Evolutionary conservation across 2,888 invertebrate genomes (phyloP).

Genomic region (Tenthredo mesomela): DNA sequence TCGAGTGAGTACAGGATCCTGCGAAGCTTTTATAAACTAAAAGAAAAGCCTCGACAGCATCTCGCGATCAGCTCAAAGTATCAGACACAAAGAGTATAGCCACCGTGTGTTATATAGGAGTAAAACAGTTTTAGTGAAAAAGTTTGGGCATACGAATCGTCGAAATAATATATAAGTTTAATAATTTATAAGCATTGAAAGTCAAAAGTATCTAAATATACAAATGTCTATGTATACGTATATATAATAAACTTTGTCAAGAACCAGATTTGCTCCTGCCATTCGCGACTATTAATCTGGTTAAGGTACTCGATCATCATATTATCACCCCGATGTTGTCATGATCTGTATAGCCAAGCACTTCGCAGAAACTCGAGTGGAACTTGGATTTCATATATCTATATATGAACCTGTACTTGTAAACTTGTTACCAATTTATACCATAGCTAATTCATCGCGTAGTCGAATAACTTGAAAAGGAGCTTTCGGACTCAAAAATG

Average conservation of each 20-base stretch:
- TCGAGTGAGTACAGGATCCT: background rate
- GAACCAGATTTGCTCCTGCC: background rate
- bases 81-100: background rate
- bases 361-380: background rate
- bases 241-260: background rate
- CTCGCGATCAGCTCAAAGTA: background rate
- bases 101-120: background rate
- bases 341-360: background rate
- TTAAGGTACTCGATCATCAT: background rate
- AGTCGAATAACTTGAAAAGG: background rate
- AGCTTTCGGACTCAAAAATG: background rate
- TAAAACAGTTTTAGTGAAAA: background rate
- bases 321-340: background rate
- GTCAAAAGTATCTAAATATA: background rate
- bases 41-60: background rate
- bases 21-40: background rate
- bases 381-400: background rate
- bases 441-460: background rate
- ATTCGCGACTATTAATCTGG: background rate
- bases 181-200: background rate
- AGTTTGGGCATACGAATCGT: background rate
- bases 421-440: constrained; percentile 15
- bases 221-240: background rate
- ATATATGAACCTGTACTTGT: background rate
- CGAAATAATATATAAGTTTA: background rate